phyloP scores from a whole-genome alignment of 1,140 invertebrate genomes.

The Trinorchestia longiramus region DNA sequence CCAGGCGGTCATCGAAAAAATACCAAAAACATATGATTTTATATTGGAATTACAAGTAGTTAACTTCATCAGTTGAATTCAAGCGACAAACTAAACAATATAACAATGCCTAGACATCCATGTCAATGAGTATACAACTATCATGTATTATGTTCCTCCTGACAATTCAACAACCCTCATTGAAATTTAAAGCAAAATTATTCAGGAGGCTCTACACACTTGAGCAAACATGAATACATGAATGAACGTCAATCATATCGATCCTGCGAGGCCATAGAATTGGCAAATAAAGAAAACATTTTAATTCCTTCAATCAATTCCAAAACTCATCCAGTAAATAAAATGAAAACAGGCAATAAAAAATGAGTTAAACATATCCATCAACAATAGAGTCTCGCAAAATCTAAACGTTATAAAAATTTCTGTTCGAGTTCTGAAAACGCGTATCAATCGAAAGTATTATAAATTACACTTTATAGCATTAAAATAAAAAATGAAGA shows the following conservation, averaged over 20 bases:
- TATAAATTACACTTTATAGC: too few relatives aligned
- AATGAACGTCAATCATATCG: too few relatives aligned
- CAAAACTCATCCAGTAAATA: background rate
- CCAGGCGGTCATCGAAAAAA: background rate
- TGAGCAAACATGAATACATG: background rate
- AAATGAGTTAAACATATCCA: too few relatives aligned
- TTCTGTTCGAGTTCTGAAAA: too few relatives aligned
- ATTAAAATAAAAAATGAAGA: too few relatives aligned
- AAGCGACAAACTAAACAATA: background rate
- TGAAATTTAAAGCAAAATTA: too few relatives aligned
- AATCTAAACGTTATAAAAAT: too few relatives aligned
- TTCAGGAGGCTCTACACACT: background rate
- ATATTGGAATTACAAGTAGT: background rate
- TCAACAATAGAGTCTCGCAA: too few relatives aligned
- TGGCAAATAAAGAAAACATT: background rate
- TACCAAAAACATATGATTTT: background rate
- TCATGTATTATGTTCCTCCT: background rate
- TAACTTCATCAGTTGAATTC: background rate
- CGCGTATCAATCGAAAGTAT: too few relatives aligned
- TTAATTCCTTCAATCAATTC: background rate
- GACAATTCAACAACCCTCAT: background rate
- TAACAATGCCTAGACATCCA: background rate
- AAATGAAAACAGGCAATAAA: background rate
- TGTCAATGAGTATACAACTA: background rate
- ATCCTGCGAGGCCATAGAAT: background rate